These are phyloP conservation scores for Tyria jacobaeae DNA, from an alignment of 2,888 invertebrate species.

Conservation along the genomic window DNA sequence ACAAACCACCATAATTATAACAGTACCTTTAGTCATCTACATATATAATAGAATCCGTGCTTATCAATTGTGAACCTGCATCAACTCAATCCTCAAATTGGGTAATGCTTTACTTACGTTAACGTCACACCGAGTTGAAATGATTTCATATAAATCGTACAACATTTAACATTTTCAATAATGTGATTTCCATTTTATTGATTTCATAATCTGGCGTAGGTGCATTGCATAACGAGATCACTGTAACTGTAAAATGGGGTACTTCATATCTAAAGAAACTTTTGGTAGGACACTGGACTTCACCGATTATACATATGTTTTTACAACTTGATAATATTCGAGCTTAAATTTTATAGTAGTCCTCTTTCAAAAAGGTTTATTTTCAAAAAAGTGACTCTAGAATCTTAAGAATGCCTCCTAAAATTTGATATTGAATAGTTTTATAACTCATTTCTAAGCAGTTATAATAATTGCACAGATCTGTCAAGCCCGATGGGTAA, in stretches of 20 bases:
- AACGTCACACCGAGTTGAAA: background rate
- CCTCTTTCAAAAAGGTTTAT: too few relatives aligned
- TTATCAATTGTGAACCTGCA: slow-evolving; percentile 2
- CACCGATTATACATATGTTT: too few relatives aligned
- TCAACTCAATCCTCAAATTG: background rate
- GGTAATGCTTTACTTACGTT: background rate
- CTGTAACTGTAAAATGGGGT: background rate
- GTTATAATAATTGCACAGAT: too few relatives aligned
- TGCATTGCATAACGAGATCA: background rate
- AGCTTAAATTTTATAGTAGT: too few relatives aligned
- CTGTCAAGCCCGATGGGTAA: too few relatives aligned
- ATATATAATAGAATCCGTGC: background rate
- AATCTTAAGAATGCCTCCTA: too few relatives aligned
- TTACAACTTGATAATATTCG: too few relatives aligned
- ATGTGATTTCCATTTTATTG: background rate
- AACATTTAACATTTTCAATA: background rate
- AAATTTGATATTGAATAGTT: too few relatives aligned
- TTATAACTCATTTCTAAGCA: too few relatives aligned
- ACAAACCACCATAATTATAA: background rate
- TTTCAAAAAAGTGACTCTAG: too few relatives aligned
- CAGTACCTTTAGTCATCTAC: background rate
- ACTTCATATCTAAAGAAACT: background rate
- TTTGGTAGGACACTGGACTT: background rate
- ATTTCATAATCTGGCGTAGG: background rate
- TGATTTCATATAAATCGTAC: background rate